Percentiles rank a stretch among this genome's conserved stretches.
phyloP scores from a whole-genome alignment of 2,888 invertebrate genomes.

The Drepana falcataria region DNA sequence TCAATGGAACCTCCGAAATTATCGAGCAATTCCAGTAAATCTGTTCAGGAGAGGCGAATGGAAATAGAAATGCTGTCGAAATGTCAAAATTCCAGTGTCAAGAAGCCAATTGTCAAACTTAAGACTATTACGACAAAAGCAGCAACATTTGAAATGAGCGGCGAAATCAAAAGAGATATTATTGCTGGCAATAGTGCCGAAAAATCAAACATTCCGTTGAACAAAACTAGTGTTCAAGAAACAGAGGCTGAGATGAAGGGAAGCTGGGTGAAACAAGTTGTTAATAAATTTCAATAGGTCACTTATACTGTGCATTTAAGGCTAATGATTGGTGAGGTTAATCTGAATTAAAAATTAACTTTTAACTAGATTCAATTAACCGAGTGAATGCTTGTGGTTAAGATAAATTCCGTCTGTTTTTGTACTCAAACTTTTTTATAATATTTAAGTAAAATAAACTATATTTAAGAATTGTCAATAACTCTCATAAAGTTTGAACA shows the following conservation, averaged over 20 bases:
- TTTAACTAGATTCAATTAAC: background rate
- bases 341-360: too few species aligned
- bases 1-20: constrained; percentile 50
- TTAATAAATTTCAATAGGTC: constrained; percentile 83
- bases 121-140: constrained; percentile 63
- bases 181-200: constrained; percentile 34
- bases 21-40: constrained; percentile 41
- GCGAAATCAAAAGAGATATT: constrained; percentile 28
- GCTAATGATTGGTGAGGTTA: background rate
- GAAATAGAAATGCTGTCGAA: constrained; percentile 67
- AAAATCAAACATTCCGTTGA: constrained; percentile 35
- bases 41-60: constrained; percentile 67
- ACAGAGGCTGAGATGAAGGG: constrained; percentile 67
- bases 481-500: constrained; percentile 36
- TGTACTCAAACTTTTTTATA: constrained; percentile 42
- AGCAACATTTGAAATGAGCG: constrained; percentile 53
- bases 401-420: constrained; percentile 51
- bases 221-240: constrained; percentile 34
- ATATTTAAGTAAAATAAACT: constrained; percentile 17
- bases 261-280: constrained; percentile 86
- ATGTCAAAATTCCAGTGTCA: constrained; percentile 36
- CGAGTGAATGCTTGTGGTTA: background rate
- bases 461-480: constrained; percentile 51
- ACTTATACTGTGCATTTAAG: constrained; percentile 43
- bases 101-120: constrained; percentile 53